These are phyloP conservation scores for Hydrochoerus hydrochaeris DNA, from an alignment of 2,113 vertebrate genomes.

Conservation along the genomic window DNA sequence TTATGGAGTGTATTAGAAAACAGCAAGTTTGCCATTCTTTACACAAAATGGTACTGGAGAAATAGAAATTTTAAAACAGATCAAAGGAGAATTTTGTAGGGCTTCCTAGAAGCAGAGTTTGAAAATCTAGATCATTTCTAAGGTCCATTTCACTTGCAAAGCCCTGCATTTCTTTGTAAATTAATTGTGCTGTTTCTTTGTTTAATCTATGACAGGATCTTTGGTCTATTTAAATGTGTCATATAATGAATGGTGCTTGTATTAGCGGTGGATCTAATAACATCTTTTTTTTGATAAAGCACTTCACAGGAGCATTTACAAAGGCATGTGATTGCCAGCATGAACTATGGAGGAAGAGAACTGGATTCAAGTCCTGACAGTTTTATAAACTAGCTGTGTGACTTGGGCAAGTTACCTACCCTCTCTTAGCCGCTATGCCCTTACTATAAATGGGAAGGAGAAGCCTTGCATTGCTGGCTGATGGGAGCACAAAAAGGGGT, in stretches of 20 bases:
- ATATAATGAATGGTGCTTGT: neutral
- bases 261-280: neutral
- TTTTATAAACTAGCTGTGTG: neutral
- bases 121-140: neutral
- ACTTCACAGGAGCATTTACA: conserved; percentile 35
- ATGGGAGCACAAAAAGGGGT: neutral
- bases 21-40: neutral
- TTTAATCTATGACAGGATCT: neutral
- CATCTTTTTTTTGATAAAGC: conserved; percentile 16
- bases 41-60: neutral
- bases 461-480: neutral
- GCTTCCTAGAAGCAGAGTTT: neutral
- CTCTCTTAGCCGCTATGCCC: neutral
- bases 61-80: conserved; percentile 4
- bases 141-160: conserved; percentile 5
- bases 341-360: neutral
- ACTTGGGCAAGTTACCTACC: neutral
- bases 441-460: neutral
- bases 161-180: neutral
- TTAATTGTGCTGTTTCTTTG: neutral
- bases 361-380: neutral
- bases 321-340: neutral
- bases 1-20: neutral
- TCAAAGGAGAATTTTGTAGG: neutral
- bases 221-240: conserved; percentile 2